phyloP scores from a whole-genome alignment of 2,888 invertebrate genomes.

The Euplagia quadripunctaria region DNA sequence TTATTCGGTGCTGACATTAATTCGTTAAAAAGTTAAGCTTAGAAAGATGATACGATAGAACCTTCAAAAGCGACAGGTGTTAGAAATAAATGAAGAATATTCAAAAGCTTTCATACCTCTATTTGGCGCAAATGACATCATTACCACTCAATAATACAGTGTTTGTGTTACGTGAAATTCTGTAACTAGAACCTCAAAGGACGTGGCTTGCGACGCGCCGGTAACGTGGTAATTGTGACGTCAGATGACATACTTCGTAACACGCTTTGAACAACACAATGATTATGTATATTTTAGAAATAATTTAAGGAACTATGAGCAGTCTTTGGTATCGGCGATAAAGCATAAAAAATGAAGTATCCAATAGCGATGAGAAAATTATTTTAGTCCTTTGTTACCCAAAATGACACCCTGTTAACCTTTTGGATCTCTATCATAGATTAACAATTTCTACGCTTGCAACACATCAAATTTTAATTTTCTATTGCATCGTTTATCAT shows the following conservation, averaged over 20 bases:
- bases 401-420: neutral
- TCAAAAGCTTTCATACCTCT: slow-evolving; percentile 6
- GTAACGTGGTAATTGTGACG: slow-evolving; percentile 2
- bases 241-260: slow-evolving; percentile 8
- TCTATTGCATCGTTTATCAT: too few species aligned
- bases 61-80: neutral
- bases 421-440: neutral
- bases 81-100: neutral
- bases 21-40: neutral
- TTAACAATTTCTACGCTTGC: neutral
- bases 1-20: neutral
- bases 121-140: slow-evolving; percentile 14
- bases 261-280: neutral
- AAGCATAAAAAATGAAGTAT: neutral
- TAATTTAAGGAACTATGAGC: neutral
- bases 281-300: neutral
- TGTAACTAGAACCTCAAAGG: slow-evolving; percentile 26
- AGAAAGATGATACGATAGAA: neutral
- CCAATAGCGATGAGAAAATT: neutral
- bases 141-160: slow-evolving; percentile 5
- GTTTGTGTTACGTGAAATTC: slow-evolving; percentile 20
- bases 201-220: neutral
- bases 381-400: neutral
- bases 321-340: too few species aligned
- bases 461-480: neutral